Evolutionary conservation across 2,888 invertebrate species (phyloP), one percentile per base, ranked within the genome.

Genomic region (Yponomeuta plumbellus): DNA sequence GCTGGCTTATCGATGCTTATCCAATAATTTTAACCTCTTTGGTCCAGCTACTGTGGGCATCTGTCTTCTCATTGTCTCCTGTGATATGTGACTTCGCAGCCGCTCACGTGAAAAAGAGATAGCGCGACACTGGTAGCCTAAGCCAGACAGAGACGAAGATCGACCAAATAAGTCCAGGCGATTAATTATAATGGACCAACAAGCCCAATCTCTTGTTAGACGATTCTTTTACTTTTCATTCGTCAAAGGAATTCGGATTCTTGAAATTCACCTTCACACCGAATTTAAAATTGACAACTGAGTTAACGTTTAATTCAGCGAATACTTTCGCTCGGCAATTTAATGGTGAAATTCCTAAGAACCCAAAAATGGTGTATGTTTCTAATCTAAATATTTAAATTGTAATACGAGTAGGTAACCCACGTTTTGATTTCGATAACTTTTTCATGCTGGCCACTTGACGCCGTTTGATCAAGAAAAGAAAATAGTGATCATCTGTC

Each of bases 141-240:
- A 8, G 69, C 66, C 17, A 72, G 76, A 83, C 56, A 71, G 73
- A 68, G 84, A 81, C 59, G 68, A 66, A 22, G 66, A 61, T 70
- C 67, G 62, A 73, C 67, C 68, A 74, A 72, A 73, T 73, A 71
- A 72, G 70, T 73, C 67, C 68, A 73, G 59, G 75, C 80, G 78
- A 80, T 85, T 86, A 86, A 86, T 86, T 86, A 85, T 81, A 85
- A 84, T 80, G 84, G 77, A 69, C 74, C 74, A 72, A 58, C 73
- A 73, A 74, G 72, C 69, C 73, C 82, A 83, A 81, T 80, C 75
- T 75, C 73, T 80, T 83, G 84, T 84, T 81, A 75, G 73, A 66
- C 68, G 71, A 75, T 76, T 80, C 77, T 72, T 78, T 81, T 80
- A 78, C 76, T 77, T 81, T 86, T 83, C 77, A 75, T 77, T 79